phyloP scores from a whole-genome alignment of 2,888 invertebrate genomes.

The Drosophila algonquin region DNA sequence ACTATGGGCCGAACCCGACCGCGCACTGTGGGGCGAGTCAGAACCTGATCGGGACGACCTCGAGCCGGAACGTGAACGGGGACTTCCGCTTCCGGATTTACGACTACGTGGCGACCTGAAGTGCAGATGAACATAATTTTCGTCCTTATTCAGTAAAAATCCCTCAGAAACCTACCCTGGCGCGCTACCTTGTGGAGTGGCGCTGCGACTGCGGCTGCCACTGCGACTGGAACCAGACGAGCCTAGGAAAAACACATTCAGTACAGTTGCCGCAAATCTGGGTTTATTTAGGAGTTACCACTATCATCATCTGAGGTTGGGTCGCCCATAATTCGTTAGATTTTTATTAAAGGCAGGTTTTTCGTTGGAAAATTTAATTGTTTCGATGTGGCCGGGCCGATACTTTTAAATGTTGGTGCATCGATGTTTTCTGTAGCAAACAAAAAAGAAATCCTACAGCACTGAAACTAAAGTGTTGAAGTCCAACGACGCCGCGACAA shows the following conservation, averaged over 20 bases:
- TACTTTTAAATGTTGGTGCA: no score
- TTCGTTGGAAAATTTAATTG: no score
- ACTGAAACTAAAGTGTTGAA: no score
- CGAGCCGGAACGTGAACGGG: constrained; percentile 84
- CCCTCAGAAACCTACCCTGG: constrained; percentile 52
- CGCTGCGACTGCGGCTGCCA: constrained; percentile 78
- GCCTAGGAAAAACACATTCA: constrained; percentile 52
- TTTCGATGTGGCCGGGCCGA: no score
- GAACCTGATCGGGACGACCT: constrained; percentile 57
- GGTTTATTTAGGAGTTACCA: constrained; percentile 54
- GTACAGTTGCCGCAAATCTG: constrained; percentile 17
- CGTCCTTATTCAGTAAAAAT: not conserved
- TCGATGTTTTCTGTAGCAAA: no score
- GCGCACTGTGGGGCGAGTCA: constrained; percentile 43
- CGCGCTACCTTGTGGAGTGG: constrained; percentile 75
- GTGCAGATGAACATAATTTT: not conserved
- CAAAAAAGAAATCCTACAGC: no score
- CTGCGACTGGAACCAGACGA: constrained; percentile 81
- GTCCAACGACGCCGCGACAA: no score
- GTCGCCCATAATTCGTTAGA: constrained; percentile 58
- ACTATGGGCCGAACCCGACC: constrained; percentile 72
- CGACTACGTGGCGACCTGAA: constrained; percentile 69
- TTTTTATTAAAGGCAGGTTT: constrained; percentile 1
- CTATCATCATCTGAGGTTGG: constrained; percentile 70
- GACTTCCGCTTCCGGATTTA: constrained; percentile 77